Conservation (phyloP, 2,888 invertebrate species). For the Zelleria hepariella region DNA sequence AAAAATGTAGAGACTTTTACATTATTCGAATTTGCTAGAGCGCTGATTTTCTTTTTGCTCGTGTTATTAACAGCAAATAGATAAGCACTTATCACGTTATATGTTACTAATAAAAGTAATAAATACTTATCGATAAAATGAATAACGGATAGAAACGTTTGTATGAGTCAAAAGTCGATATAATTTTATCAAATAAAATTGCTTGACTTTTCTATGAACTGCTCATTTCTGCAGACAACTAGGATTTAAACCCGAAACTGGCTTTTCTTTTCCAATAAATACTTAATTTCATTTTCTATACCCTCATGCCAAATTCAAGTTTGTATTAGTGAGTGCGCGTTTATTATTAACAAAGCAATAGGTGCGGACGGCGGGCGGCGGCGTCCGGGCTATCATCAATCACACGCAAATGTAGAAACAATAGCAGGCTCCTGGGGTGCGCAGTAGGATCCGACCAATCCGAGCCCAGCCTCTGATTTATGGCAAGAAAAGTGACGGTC, state of each 20-base stretch:
- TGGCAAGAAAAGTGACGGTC: constrained; percentile 4
- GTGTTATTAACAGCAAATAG: background rate
- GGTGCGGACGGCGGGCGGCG: constrained; percentile 6
- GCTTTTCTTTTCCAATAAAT: no score
- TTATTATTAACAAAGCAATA: constrained; percentile 18
- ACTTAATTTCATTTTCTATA: background rate
- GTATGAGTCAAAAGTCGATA: no score
- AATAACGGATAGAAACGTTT: no score
- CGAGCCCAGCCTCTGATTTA: constrained; percentile 32
- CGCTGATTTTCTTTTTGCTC: background rate
- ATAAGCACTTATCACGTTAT: no score
- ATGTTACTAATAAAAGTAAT: no score
- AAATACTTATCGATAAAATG: no score
- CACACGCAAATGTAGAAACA: constrained; percentile 53
- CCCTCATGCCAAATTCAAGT: background rate
- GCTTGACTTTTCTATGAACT: no score
- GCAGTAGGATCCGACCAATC: no score
- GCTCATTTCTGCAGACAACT: background rate
- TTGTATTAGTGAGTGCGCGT: constrained; percentile 10
- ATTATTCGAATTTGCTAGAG: background rate
- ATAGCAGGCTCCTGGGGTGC: constrained; percentile 26
- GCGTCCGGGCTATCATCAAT: constrained; percentile 38
- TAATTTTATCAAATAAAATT: no score
- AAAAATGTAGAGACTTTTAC: background rate
- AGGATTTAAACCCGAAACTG: background rate